Conservation (phyloP, 1,140 invertebrate genomes). For the Sinonovacula constricta region DNA sequence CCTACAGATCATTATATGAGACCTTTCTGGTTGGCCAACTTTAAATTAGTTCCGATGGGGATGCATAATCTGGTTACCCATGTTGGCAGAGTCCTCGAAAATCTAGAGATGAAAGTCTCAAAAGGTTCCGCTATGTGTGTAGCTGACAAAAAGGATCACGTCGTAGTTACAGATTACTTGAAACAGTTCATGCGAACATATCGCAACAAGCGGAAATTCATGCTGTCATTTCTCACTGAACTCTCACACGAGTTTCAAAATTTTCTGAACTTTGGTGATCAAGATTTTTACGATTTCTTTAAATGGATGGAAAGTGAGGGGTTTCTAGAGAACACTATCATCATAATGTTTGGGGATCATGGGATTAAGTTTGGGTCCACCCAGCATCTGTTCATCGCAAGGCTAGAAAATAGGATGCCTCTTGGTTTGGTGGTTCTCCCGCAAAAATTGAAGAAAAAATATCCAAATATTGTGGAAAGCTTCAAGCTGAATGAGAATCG, state of each 20-base stretch:
- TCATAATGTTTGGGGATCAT: slow-evolving; percentile 95
- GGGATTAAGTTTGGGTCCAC: slow-evolving; percentile 90
- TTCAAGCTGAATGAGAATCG: slow-evolving; percentile 83
- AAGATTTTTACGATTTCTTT: slow-evolving; percentile 66
- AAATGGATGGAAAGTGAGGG: slow-evolving; percentile 64
- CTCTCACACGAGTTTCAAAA: slow-evolving; percentile 49
- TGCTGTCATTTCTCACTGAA: slow-evolving; percentile 17
- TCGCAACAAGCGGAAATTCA: slow-evolving; percentile 33
- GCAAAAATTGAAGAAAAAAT: slow-evolving; percentile 83
- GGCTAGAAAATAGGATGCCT: slow-evolving; percentile 93
- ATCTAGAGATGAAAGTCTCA: neutral
- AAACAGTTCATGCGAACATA: slow-evolving; percentile 49
- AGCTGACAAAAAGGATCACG: slow-evolving; percentile 34
- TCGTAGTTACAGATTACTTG: slow-evolving; percentile 34
- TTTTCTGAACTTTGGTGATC: slow-evolving; percentile 48
- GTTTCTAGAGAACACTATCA: slow-evolving; percentile 80
- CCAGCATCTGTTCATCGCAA: slow-evolving; percentile 86
- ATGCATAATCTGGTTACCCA: neutral
- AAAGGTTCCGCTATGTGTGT: slow-evolving; percentile 35
- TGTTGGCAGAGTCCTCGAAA: neutral
- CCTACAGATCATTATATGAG: slow-evolving; percentile 80
- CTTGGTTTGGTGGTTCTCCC: slow-evolving; percentile 90
- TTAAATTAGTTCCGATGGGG: slow-evolving; percentile 57
- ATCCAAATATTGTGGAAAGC: slow-evolving; percentile 84
- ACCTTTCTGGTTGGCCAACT: slow-evolving; percentile 74